phyloP scores from a whole-genome alignment of 2,888 invertebrate genomes.

The Cetonia aurata region DNA sequence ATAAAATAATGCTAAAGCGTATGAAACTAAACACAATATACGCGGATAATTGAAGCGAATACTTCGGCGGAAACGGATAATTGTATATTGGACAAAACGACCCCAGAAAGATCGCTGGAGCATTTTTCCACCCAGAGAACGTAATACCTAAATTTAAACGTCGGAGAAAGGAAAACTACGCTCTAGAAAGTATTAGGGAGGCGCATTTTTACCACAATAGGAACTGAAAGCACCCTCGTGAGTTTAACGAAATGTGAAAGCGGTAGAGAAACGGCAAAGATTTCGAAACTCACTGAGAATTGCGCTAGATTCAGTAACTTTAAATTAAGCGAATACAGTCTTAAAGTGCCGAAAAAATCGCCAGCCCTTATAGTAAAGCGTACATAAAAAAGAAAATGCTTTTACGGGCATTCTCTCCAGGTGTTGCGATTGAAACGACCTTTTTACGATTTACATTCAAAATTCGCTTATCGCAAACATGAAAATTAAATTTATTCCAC shows the following conservation, averaged over 20 bases:
- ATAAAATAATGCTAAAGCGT: not conserved
- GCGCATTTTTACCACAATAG: not conserved
- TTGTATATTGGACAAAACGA: not conserved
- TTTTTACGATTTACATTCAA: not conserved
- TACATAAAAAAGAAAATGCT: slow-evolving; percentile 9
- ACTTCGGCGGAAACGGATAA: not conserved
- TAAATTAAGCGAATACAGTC: not conserved
- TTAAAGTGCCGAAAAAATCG: not conserved
- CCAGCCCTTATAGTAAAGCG: not conserved
- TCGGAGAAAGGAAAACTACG: not conserved
- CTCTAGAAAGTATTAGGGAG: not conserved
- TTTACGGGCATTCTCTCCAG: not conserved
- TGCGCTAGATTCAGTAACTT: not conserved
- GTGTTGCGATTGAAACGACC: not conserved
- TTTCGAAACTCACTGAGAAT: slow-evolving; percentile 2
- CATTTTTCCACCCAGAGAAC: not conserved
- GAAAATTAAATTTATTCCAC: not conserved
- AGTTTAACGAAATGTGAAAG: slow-evolving; percentile 1
- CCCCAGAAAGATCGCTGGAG: not conserved
- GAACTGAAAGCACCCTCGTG: not conserved
- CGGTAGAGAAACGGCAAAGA: not conserved
- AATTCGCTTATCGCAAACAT: not conserved
- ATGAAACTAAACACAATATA: not conserved
- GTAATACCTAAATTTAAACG: not conserved
- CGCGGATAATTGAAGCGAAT: not conserved